A percentile compares a stretch with the other conserved stretches of the same genome.
phyloP scores from a whole-genome alignment of 2,888 invertebrate genomes.

The Euplagia quadripunctaria region DNA sequence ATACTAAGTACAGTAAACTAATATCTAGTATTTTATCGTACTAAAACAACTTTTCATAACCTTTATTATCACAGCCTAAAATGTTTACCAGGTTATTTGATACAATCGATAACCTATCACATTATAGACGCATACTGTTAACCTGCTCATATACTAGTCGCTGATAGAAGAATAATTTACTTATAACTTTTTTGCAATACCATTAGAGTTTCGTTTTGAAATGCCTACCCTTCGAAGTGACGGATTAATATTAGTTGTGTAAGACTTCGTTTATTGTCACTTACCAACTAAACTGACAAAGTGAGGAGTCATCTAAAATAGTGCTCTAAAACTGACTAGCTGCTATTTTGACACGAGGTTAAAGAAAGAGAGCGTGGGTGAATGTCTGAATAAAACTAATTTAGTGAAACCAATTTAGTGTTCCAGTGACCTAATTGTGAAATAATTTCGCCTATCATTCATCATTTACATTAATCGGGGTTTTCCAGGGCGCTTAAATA shows the following conservation, averaged over 20 bases:
- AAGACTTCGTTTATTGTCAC: not conserved
- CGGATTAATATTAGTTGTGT: too few species aligned
- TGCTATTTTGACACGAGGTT: not conserved
- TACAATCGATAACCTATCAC: not conserved
- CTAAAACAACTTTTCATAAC: not conserved
- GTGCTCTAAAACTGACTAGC: not conserved
- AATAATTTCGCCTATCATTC: not conserved
- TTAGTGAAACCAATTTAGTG: not conserved
- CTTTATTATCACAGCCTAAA: not conserved
- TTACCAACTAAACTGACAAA: not conserved
- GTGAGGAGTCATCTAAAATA: not conserved
- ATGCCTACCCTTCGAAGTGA: not conserved
- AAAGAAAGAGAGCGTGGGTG: not conserved
- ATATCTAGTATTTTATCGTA: not conserved
- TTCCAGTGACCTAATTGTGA: conserved; percentile 17
- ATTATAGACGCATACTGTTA: not conserved
- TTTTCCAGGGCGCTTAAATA: not conserved
- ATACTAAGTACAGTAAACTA: not conserved
- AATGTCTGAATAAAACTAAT: not conserved
- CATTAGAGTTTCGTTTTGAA: too few species aligned
- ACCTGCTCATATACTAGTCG: not conserved
- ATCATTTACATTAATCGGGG: not conserved
- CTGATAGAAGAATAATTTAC: too few species aligned
- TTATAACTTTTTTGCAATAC: too few species aligned
- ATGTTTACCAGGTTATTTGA: not conserved